These are phyloP conservation scores for Diorhabda sublineata DNA, from an alignment of 1,140 invertebrate species.

Conservation along the genomic window DNA sequence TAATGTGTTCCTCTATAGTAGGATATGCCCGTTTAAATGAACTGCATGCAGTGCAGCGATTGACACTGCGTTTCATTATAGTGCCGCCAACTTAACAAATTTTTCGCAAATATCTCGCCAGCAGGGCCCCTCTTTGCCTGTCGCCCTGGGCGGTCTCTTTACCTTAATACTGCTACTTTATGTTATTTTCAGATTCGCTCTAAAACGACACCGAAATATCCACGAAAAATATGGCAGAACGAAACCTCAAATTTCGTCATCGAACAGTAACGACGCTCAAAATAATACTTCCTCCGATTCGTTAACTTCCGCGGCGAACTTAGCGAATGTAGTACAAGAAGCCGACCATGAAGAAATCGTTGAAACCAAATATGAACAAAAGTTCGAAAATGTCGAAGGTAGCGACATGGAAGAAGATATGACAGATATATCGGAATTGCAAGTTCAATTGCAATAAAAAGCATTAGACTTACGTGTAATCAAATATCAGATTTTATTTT, in stretches of 20 bases:
- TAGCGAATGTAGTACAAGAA: constrained; percentile 24
- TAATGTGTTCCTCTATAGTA: too few species aligned
- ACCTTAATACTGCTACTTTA: too few species aligned
- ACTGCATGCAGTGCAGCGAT: too few species aligned
- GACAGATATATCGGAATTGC: constrained; percentile 43
- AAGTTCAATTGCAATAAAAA: constrained; percentile 42
- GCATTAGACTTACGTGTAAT: background rate
- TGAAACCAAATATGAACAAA: constrained; percentile 39
- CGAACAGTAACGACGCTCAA: constrained; percentile 21
- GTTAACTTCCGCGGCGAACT: constrained; percentile 7
- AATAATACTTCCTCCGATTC: constrained; percentile 25
- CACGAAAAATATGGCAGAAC: constrained; percentile 53
- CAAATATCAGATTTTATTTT: background rate
- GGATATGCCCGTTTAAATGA: too few species aligned
- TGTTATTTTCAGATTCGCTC: constrained; percentile 46
- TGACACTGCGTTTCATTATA: too few species aligned
- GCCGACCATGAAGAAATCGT: constrained; percentile 38
- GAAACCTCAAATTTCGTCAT: constrained; percentile 36
- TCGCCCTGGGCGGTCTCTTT: too few species aligned
- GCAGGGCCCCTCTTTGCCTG: too few species aligned
- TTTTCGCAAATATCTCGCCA: too few species aligned
- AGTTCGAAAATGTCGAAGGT: constrained; percentile 35
- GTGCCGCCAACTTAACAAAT: too few species aligned
- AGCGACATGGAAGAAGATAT: constrained; percentile 39
- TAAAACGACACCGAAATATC: constrained; percentile 52